These are phyloP conservation scores for Luffia ferchaultella DNA, from an alignment of 2,888 invertebrate genomes.

Conservation along the genomic window DNA sequence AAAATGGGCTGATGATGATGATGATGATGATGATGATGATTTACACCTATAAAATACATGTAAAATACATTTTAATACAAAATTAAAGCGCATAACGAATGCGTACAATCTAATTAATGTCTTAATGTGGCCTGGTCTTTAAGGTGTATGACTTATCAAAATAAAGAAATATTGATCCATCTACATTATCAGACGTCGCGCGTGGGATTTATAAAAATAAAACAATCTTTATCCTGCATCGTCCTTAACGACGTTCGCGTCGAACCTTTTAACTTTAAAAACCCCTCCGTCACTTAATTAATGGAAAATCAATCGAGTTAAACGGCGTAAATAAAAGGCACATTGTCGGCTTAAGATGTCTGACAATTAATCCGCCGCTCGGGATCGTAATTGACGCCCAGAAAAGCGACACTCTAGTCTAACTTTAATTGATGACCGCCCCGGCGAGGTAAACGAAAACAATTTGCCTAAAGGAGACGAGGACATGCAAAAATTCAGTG, in stretches of 20 bases:
- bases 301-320: slow-evolving; percentile 5
- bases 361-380: not conserved
- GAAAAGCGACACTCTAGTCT: not conserved
- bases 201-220: not conserved
- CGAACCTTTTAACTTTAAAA: not conserved
- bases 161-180: not conserved
- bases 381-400: not conserved
- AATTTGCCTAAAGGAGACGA: not conserved
- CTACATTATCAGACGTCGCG: not conserved
- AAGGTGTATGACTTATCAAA: not conserved
- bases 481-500: not conserved
- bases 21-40: too few relatives aligned
- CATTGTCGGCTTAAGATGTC: not conserved
- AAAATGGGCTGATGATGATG: too few relatives aligned
- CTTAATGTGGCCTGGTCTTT: not conserved
- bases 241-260: not conserved
- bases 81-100: not conserved
- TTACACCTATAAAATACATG: too few relatives aligned
- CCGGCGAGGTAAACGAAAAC: not conserved
- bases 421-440: not conserved
- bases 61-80: not conserved
- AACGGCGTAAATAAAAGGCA: slow-evolving; percentile 3
- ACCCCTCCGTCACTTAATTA: not conserved
- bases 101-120: not conserved
- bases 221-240: too few relatives aligned